Evolutionary conservation across 2,888 invertebrate genomes (phyloP).

Genomic region (Hydrotaea diabolus): DNA sequence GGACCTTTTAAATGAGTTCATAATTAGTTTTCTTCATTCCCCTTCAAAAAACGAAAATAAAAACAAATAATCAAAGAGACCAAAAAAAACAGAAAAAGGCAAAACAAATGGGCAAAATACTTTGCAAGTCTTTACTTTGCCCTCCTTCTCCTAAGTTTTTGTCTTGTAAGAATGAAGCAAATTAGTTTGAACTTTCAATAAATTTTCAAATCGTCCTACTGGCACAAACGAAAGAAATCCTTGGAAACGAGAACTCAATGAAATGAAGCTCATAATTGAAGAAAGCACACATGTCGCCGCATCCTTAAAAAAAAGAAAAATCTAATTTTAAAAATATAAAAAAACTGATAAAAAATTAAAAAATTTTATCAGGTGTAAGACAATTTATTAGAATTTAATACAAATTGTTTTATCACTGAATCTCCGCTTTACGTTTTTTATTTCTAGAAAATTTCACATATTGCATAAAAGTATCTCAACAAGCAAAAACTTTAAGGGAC

Average conservation of each 20-base stretch:
- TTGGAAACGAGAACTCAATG: background rate
- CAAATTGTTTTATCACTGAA: too few species aligned
- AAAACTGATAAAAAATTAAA: too few species aligned
- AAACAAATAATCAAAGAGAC: background rate
- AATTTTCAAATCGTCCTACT: background rate
- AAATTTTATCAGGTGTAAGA: too few species aligned
- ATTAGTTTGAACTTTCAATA: background rate
- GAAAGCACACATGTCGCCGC: background rate
- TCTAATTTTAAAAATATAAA: too few species aligned
- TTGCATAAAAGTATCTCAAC: too few species aligned
- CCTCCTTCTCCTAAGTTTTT: background rate
- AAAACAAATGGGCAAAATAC: background rate
- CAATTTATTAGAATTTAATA: too few species aligned
- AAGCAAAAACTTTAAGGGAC: too few species aligned
- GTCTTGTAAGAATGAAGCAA: background rate
- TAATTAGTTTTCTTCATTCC: conserved; percentile 29
- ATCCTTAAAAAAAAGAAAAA: too few species aligned
- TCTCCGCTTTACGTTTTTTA: too few species aligned
- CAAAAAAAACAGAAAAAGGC: background rate
- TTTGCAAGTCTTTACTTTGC: background rate
- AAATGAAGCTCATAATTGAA: background rate
- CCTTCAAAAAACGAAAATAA: background rate
- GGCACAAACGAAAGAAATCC: background rate
- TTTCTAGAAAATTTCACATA: too few species aligned
- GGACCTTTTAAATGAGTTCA: conserved; percentile 21